Conservation (phyloP, 2,797 vertebrate genomes). For the Harpagifer antarcticus region DNA sequence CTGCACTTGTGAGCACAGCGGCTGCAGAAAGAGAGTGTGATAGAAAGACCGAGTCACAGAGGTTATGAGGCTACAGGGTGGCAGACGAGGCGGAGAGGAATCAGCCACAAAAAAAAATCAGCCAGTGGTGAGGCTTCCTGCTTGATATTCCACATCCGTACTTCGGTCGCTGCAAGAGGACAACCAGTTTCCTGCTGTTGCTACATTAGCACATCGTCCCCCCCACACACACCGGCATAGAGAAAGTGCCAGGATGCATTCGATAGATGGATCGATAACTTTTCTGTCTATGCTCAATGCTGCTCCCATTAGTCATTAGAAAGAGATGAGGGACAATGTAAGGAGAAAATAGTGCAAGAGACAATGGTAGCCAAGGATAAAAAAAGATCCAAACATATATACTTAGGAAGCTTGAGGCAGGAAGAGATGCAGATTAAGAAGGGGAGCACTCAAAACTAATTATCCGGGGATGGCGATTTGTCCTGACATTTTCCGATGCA, state of each 20-base stretch:
- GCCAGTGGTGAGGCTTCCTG: constrained; percentile 23
- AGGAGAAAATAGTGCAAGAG: constrained; percentile 1
- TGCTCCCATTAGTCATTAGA: constrained; percentile 57
- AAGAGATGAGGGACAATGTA: constrained; percentile 34
- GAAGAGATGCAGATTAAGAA: constrained; percentile 60
- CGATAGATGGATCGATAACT: constrained; percentile 60
- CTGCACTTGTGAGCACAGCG: constrained; percentile 24
- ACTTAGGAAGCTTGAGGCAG: constrained; percentile 43
- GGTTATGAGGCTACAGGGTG: constrained; percentile 37
- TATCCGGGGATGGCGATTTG: constrained; percentile 83
- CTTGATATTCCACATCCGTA: constrained; percentile 52
- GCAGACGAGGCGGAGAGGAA: constrained; percentile 28
- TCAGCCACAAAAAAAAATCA: not conserved
- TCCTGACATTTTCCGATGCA: constrained; percentile 86
- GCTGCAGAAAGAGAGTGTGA: constrained; percentile 23
- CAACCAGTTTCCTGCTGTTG: constrained; percentile 36
- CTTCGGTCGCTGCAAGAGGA: constrained; percentile 39
- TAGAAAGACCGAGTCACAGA: constrained; percentile 21
- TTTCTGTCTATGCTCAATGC: constrained; percentile 58
- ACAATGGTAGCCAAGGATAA: constrained; percentile 17
- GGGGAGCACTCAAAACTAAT: constrained; percentile 73
- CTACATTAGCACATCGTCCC: constrained; percentile 47
- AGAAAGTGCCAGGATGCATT: constrained; percentile 51
- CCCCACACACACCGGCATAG: constrained; percentile 9
- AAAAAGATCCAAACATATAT: constrained; percentile 36